Evolutionary conservation across 2,113 vertebrate species (phyloP).

Genomic region (Scalopus aquaticus): DNA sequence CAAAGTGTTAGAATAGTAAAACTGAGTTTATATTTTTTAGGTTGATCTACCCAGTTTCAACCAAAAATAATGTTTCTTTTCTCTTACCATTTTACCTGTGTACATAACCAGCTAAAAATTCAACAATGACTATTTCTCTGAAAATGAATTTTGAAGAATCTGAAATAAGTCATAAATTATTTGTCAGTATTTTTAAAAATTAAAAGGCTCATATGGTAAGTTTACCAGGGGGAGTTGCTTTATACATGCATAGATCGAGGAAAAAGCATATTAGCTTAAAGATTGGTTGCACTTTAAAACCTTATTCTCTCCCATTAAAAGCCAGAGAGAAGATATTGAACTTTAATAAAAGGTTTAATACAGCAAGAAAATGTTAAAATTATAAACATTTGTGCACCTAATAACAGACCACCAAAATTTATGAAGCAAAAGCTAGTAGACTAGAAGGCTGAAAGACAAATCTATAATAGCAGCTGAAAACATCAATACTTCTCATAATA

Average conservation of each 20-base stretch:
- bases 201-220: neutral
- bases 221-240: neutral
- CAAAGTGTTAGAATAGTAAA: neutral
- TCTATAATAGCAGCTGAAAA: neutral
- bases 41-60: neutral
- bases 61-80: neutral
- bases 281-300: conserved; percentile 10
- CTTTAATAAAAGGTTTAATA: neutral
- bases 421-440: neutral
- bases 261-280: conserved; percentile 17
- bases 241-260: conserved; percentile 20
- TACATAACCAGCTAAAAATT: neutral
- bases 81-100: neutral
- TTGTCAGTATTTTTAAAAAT: conserved; percentile 8
- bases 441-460: neutral
- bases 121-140: neutral
- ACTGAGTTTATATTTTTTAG: neutral
- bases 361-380: neutral
- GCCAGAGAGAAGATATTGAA: neutral
- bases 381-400: neutral
- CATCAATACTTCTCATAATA: neutral
- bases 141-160: neutral
- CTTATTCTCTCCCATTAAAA: conserved; percentile 38
- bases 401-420: neutral
- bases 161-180: conserved; percentile 17